Percentiles rank a stretch among this genome's conserved stretches.
These are phyloP conservation scores for Tachypleus tridentatus DNA, from an alignment of 1,140 invertebrate species.

Conservation along the genomic window DNA sequence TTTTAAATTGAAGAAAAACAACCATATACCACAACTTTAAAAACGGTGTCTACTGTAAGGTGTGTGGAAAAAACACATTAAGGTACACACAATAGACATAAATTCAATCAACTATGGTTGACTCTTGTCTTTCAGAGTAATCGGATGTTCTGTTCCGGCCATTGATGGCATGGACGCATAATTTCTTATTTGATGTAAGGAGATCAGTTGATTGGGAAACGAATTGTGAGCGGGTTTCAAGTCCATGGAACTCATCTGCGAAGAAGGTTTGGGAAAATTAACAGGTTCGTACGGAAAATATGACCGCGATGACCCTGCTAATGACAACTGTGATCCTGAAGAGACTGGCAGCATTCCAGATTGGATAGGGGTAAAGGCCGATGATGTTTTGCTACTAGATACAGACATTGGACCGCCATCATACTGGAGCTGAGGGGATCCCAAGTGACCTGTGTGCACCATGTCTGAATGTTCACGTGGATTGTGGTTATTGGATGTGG, in stretches of 20 bases:
- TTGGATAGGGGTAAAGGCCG: constrained; percentile 81
- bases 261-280: constrained; percentile 50
- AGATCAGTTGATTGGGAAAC: constrained; percentile 89
- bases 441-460: too few relatives aligned
- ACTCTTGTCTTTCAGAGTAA: constrained; percentile 44
- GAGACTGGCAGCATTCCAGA: constrained; percentile 45
- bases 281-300: constrained; percentile 87
- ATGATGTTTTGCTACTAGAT: constrained; percentile 36
- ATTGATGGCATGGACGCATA: constrained; percentile 78
- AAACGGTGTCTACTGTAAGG: too few relatives aligned
- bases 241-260: constrained; percentile 30
- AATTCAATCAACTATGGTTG: constrained; percentile 22
- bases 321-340: constrained; percentile 27
- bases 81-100: too few relatives aligned
- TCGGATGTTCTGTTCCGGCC: constrained; percentile 35
- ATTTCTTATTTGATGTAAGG: constrained; percentile 90
- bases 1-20: too few relatives aligned
- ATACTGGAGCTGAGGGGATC: too few relatives aligned
- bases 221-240: constrained; percentile 44
- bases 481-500: too few relatives aligned
- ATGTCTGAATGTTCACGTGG: too few relatives aligned
- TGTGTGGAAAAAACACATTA: too few relatives aligned
- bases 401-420: too few relatives aligned
- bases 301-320: constrained; percentile 29
- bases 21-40: too few relatives aligned